Conservation (phyloP, 2,113 vertebrate species). For the Pygoscelis adeliae region DNA sequence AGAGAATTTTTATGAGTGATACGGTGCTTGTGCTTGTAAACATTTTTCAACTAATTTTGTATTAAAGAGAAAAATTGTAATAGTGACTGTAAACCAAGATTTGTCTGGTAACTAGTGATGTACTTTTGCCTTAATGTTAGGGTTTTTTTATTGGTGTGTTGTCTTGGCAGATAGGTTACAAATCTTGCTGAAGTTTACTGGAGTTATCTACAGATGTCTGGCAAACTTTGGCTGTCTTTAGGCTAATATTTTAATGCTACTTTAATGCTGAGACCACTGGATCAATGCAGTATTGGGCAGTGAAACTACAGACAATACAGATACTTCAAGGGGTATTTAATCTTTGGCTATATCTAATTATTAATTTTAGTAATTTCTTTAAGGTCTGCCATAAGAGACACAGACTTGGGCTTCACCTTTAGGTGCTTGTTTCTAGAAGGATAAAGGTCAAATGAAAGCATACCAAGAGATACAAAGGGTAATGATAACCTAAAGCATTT, state of each 20-base stretch:
- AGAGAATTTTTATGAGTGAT: background rate
- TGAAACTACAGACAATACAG: background rate
- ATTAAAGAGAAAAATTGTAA: background rate
- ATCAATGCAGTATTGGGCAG: background rate
- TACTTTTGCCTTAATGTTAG: background rate
- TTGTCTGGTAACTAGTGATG: background rate
- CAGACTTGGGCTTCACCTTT: background rate
- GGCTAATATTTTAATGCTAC: background rate
- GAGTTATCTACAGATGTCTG: background rate
- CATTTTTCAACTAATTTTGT: background rate
- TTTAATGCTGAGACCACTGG: background rate
- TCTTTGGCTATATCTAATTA: background rate
- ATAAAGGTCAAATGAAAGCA: background rate
- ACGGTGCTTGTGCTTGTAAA: background rate
- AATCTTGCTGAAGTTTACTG: background rate
- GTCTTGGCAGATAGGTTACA: background rate
- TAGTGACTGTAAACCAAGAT: background rate
- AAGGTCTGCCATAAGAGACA: background rate
- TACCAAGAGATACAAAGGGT: background rate
- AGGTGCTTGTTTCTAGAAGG: background rate
- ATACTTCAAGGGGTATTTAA: background rate
- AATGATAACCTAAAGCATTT: background rate
- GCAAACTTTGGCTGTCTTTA: background rate
- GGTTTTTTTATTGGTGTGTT: background rate
- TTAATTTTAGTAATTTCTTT: background rate